phyloP scores from a whole-genome alignment of 2,113 vertebrate species.

The Myanophis thanlyinensis region DNA sequence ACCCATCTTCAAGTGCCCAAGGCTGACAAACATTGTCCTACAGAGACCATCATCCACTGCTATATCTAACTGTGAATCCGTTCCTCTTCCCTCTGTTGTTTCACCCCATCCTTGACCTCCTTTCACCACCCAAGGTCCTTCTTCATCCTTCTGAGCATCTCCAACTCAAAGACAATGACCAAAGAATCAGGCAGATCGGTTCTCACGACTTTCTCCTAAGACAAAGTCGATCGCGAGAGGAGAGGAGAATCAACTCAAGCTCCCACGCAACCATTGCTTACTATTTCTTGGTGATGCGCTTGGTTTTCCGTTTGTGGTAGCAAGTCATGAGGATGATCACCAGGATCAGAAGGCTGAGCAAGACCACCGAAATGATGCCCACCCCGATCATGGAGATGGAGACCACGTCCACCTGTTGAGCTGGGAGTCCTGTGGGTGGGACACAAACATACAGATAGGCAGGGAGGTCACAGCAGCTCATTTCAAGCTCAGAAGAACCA shows the following conservation, averaged over 20 bases:
- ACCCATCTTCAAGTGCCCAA: neutral
- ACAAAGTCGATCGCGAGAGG: neutral
- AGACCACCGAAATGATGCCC: constrained; percentile 66
- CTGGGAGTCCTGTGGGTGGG: neutral
- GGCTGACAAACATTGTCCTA: neutral
- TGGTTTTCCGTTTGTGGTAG: constrained; percentile 78
- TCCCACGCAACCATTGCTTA: constrained; percentile 50
- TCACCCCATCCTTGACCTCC: neutral
- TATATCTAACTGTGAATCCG: neutral
- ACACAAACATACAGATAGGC: neutral
- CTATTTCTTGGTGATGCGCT: constrained; percentile 80
- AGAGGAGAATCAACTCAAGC: neutral
- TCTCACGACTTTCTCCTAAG: neutral
- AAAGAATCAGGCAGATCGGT: too few relatives aligned
- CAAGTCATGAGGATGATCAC: constrained; percentile 80
- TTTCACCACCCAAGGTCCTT: neutral
- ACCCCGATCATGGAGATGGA: constrained; percentile 77
- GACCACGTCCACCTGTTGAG: constrained; percentile 53
- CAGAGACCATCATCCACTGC: neutral
- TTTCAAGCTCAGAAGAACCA: neutral
- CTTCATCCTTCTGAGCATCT: neutral
- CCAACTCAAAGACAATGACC: neutral
- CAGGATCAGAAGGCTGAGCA: constrained; percentile 79
- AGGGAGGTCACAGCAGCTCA: neutral
- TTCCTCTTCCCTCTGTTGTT: neutral